Percentiles rank a stretch among this genome's conserved stretches.
Evolutionary conservation across 1,140 invertebrate species (phyloP).

Genomic region (Brachionus rotundiformis): DNA sequence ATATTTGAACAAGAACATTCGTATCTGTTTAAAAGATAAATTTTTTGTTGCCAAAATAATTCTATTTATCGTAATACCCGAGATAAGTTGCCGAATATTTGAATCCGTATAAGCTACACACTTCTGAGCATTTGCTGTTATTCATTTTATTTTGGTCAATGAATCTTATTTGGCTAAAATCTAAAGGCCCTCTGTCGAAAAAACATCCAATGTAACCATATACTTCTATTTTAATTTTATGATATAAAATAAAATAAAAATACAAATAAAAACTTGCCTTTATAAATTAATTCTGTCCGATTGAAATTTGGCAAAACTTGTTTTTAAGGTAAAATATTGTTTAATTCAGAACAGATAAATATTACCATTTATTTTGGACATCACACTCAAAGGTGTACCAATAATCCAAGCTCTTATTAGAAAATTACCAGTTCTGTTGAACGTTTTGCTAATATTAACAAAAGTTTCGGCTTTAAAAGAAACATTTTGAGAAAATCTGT

Average conservation of each 20-base stretch:
- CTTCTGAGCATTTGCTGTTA: background rate
- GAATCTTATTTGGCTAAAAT: background rate
- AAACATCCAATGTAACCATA: slow-evolving; percentile 14
- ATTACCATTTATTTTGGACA: background rate
- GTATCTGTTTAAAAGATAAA: too few relatives aligned
- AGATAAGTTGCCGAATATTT: background rate
- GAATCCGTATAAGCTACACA: background rate
- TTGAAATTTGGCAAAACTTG: too few relatives aligned
- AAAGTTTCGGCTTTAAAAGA: background rate
- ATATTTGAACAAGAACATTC: background rate
- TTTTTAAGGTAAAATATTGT: background rate
- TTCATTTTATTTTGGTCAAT: background rate
- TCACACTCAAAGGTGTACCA: background rate
- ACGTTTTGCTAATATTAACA: background rate
- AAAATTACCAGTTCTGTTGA: background rate
- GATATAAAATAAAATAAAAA: background rate
- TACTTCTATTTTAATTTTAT: background rate
- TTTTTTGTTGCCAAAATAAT: too few relatives aligned
- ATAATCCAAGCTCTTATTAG: background rate
- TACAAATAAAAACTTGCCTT: background rate
- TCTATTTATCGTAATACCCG: too few relatives aligned
- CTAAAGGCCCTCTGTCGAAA: background rate
- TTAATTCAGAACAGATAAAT: background rate
- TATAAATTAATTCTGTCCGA: too few relatives aligned
- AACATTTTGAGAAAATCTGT: background rate